Evolutionary conservation across 92 coral and sea anemone species (phyloP).

Genomic region (Virgularia gustaviana): DNA sequence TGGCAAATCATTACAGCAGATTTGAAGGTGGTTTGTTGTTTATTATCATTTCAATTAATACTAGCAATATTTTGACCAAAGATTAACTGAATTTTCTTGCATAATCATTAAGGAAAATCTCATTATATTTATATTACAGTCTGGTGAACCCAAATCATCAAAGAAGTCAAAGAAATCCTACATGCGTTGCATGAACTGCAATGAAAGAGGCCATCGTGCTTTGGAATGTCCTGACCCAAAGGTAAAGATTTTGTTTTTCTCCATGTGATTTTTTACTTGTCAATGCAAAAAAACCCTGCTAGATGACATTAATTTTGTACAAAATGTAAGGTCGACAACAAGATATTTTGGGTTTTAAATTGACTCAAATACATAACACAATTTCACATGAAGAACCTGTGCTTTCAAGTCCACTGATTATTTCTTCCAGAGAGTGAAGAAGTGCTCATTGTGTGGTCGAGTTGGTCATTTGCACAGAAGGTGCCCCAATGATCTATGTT

Average conservation of each 20-base stretch:
- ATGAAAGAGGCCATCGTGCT: slow-evolving; percentile 76
- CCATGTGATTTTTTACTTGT: no score
- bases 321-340: background rate
- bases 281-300: no score
- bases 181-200: slow-evolving; percentile 75
- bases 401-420: background rate
- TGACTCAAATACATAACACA: background rate
- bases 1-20: slow-evolving; percentile 78
- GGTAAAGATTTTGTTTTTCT: slow-evolving; percentile 63
- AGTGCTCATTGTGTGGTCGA: slow-evolving; percentile 70
- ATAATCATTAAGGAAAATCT: no score
- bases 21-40: slow-evolving; percentile 49
- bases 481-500: slow-evolving; percentile 86
- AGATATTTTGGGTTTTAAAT: background rate
- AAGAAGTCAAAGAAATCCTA: slow-evolving; percentile 14
- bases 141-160: background rate
- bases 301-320: no score
- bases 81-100: no score
- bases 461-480: slow-evolving; percentile 61
- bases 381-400: background rate
- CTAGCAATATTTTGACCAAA: background rate
- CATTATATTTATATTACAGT: background rate
- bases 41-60: no score
- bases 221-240: slow-evolving; percentile 69
- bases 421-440: slow-evolving; percentile 60